Conservation (phyloP, 2,888 invertebrate genomes). For the Drosophila ezoana region DNA sequence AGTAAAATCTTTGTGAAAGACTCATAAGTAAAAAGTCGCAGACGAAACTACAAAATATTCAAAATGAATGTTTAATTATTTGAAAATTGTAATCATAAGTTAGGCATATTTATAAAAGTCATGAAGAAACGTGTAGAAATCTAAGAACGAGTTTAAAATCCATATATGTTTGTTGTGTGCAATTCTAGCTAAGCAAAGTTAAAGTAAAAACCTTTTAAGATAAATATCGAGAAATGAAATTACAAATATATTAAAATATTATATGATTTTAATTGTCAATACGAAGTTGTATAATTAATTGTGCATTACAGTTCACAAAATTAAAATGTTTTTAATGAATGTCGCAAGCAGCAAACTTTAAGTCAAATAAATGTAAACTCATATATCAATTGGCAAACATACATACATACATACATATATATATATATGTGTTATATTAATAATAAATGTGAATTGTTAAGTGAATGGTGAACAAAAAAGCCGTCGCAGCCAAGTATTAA, state of each 20-base stretch:
- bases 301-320: conserved; percentile 7
- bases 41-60: conserved; percentile 24
- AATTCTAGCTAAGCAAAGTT: conserved; percentile 18
- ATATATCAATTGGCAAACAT: conserved; percentile 29
- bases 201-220: conserved; percentile 1
- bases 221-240: neutral
- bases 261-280: neutral
- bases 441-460: conserved; percentile 39
- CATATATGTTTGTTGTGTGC: conserved; percentile 34
- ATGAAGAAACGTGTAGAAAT: neutral
- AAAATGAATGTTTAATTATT: conserved; percentile 16
- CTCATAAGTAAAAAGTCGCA: conserved; percentile 43
- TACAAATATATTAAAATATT: neutral
- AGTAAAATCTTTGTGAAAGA: conserved; percentile 45
- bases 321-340: conserved; percentile 14
- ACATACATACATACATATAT: conserved; percentile 1
- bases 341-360: neutral
- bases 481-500: conserved; percentile 56
- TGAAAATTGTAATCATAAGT: neutral
- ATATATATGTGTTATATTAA: conserved; percentile 24
- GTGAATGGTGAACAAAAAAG: conserved; percentile 16
- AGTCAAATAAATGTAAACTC: conserved; percentile 11
- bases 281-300: conserved; percentile 13
- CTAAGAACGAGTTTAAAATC: neutral
- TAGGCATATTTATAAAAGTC: conserved; percentile 1